Evolutionary conservation across 2,797 vertebrate genomes (phyloP), one percentile per base, ranked within the genome.

Genomic region (Gorsachius magnificus): DNA sequence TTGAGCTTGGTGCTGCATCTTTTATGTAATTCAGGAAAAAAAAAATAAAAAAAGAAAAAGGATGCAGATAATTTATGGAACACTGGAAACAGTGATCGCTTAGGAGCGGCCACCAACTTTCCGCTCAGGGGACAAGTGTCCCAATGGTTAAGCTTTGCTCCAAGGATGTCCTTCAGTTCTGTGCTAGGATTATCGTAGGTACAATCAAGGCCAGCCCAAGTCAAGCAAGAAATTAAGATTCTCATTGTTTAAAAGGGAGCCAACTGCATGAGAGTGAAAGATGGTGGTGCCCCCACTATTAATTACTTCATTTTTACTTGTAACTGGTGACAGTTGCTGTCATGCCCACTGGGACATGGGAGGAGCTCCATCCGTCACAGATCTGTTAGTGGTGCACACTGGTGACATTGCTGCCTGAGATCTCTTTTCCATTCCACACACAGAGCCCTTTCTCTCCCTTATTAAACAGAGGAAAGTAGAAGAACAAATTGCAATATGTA

Each of bases 401-500:
- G 81, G 60, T 41, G 14, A 16, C 0, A 0, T 3, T 25, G n/a
- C 57, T 22, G 9, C 51, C 21, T 26, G 46, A 21, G 33, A 83
- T 24, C 60, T 65, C 53, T 36, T 84, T 46, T 46, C 60, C 50
- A 22, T 74, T 71, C 64, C 64, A 19, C 17, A 14, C 38, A 20
- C 68, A 2, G 6, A 74, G 48, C 3, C 0, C 66, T 63, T 87
- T 46, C 48, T 61, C 69, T 60, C 54, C 43, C 38, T 90, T 86
- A 45, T 56, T 71, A 75, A 93, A 36, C 53, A 65, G 57, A 70
- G 21, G 19, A 22, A 72, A 80, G 74, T 16, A 38, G 83, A 71
- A 95, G 83, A 84, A 85, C 65, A 93, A 91, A 78, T 29, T 72
- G 65, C 41, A 86, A 81, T 69, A 58, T 41, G 76, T 28, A 72